Percentiles rank a stretch among this genome's conserved stretches.
phyloP scores from a whole-genome alignment of 2,797 vertebrate species.

The Steatocranus sp. region DNA sequence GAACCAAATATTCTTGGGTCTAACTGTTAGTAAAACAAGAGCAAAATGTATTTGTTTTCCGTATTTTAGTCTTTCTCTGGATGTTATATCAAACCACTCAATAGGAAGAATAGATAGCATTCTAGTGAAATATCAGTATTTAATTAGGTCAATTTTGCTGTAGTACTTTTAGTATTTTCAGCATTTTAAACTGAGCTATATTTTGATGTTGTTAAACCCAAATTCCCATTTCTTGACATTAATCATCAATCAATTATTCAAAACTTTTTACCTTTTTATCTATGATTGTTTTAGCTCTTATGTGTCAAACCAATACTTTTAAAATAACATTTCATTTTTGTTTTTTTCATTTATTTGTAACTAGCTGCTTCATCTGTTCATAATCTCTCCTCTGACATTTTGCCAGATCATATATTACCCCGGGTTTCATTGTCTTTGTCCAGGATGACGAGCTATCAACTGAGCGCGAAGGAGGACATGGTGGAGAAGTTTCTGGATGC shows the following conservation, averaged over 20 bases:
- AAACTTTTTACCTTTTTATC: background rate
- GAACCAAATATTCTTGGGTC: background rate
- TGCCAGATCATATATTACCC: background rate
- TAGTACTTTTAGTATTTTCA: background rate
- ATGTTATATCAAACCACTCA: background rate
- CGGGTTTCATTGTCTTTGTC: background rate
- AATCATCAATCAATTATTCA: background rate
- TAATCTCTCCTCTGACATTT: background rate
- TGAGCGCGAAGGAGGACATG: slow-evolving; percentile 66
- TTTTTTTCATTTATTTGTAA: background rate
- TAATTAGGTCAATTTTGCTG: background rate
- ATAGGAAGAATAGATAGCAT: fast-evolving
- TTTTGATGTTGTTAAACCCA: background rate
- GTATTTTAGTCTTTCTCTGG: fast-evolving
- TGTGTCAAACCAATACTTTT: background rate
- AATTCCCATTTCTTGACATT: background rate
- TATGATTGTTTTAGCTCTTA: background rate
- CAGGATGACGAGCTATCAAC: slow-evolving; percentile 67
- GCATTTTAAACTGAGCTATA: fast-evolving
- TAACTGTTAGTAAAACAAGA: background rate
- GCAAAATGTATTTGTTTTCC: background rate
- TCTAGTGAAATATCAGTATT: fast-evolving
- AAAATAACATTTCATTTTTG: background rate
- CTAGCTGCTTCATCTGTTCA: background rate
- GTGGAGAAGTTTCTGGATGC: slow-evolving; percentile 76